Percentiles rank a stretch among this genome's conserved stretches.
These are phyloP conservation scores for Aphelinus certus DNA, from an alignment of 1,140 invertebrate genomes.

Conservation along the genomic window DNA sequence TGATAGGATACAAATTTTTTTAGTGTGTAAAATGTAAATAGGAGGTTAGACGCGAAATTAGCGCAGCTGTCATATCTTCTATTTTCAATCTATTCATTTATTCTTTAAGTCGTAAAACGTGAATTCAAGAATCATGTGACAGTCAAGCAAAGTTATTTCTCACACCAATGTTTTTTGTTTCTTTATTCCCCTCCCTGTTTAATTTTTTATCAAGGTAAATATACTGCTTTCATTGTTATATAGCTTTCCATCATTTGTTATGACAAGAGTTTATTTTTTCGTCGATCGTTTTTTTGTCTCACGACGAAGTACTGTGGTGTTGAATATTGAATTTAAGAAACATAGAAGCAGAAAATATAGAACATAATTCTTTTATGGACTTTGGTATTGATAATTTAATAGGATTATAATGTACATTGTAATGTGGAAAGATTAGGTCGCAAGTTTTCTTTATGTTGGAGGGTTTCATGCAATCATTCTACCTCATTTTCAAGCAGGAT, in stretches of 20 bases:
- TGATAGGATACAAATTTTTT: constrained; percentile 3
- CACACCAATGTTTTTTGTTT: constrained; percentile 6
- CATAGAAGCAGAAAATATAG: constrained; percentile 7
- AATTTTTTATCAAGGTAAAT: neutral
- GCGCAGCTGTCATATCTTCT: constrained; percentile 22
- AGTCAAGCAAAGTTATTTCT: neutral
- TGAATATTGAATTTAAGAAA: neutral
- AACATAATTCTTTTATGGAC: constrained; percentile 1
- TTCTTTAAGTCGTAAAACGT: constrained; percentile 3
- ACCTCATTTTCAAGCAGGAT: constrained; percentile 49
- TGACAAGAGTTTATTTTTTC: constrained; percentile 1
- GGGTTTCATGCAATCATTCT: constrained; percentile 29
- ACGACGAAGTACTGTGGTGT: neutral
- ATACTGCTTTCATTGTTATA: neutral
- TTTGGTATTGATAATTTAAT: constrained; percentile 36
- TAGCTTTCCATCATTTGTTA: neutral
- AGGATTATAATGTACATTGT: constrained; percentile 22
- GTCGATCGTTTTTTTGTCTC: too few relatives aligned
- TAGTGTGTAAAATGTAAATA: neutral
- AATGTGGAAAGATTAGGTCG: constrained; percentile 1
- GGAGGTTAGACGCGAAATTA: constrained; percentile 28
- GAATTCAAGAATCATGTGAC: constrained; percentile 11
- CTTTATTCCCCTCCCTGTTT: neutral
- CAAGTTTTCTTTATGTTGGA: neutral
- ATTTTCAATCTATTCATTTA: constrained; percentile 21